Evolutionary conservation across 2,888 invertebrate species (phyloP), one percentile per base, ranked within the genome.

Genomic region (Amblyjoppa proteus): DNA sequence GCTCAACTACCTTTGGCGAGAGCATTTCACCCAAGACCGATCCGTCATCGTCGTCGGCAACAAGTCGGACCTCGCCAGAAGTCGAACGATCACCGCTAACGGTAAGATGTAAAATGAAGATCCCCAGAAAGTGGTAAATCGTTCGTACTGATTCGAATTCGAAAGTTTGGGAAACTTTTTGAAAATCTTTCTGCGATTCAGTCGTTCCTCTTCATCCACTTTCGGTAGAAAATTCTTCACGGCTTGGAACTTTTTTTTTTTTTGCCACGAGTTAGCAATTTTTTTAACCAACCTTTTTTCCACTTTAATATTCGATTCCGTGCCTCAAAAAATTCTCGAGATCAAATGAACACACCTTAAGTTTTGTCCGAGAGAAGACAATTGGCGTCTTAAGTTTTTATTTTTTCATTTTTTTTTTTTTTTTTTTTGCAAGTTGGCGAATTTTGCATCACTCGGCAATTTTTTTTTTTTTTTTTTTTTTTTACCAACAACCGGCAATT

Each of bases 11-110:
- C 95, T 99, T 75, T 97, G 98, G 95, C 95, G 97, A 86, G 97
- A 97, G 92, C 97, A 97, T 92, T 97, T 97, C 91, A 97, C 97
- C 0, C 96, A 97, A 87, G 97, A 98, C 76, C 96, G 97, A 91
- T 97, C 97, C 5, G 97, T 98, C 76, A 98, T 99, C 84, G 96
- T 99, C 16, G 99, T 98, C 2, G 99, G 98, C 64, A 99, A 99
- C 93, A 99, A 99, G 93, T 97, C 98, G 3, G 99, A 99, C 92
- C 95, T 99, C 90, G 99, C 98, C 0, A 95, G 99, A 88, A 97
- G 98, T 3, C 95, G 99, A 88, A 96, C 97, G 86, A 97, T 99
- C 87, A 95, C 97, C 25, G 96, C 96, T 11, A 97, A 97, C 94
- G 98, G 99, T 98, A 94, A 95, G 95, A 25, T 31, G 13, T 16